A percentile compares a stretch with the other conserved stretches of the same genome.
Conservation (phyloP, 2,797 vertebrate species). For the Falco berigora region DNA sequence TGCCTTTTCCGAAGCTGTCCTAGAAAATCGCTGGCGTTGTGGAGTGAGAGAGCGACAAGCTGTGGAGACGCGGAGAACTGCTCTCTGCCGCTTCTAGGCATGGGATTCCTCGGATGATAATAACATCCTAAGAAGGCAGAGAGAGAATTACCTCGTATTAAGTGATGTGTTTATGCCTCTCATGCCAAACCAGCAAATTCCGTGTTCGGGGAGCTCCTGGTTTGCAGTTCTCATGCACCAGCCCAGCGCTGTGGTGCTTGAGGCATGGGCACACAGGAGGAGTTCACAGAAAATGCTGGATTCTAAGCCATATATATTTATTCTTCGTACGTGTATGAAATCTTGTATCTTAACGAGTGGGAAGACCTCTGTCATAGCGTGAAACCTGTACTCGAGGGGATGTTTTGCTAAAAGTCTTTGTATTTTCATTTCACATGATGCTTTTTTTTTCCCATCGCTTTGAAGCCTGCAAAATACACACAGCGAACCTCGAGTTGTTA, state of each 20-base stretch:
- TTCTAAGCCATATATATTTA: not conserved
- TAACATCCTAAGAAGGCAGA: not conserved
- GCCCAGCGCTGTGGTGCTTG: not conserved
- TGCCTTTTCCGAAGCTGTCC: rapidly evolving
- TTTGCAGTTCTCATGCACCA: not conserved
- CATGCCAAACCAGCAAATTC: not conserved
- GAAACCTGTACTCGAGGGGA: not conserved
- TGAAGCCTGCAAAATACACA: not conserved
- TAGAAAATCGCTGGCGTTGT: rapidly evolving
- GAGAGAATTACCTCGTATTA: not conserved
- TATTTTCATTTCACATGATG: not conserved
- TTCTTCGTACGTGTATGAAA: not conserved
- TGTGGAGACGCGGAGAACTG: not conserved
- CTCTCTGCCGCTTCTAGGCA: not conserved
- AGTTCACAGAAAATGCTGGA: not conserved
- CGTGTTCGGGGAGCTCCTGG: not conserved
- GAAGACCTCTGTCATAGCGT: not conserved
- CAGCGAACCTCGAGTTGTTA: not conserved
- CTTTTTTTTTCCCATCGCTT: not conserved
- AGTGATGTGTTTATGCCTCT: not conserved
- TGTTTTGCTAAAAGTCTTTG: not conserved
- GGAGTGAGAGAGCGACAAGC: conserved; percentile 2
- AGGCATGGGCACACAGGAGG: rapidly evolving
- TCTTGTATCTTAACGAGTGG: not conserved
- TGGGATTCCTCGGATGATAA: rapidly evolving